These are phyloP conservation scores for Crepidodera aurea DNA, from an alignment of 2,888 invertebrate species.

Conservation along the genomic window DNA sequence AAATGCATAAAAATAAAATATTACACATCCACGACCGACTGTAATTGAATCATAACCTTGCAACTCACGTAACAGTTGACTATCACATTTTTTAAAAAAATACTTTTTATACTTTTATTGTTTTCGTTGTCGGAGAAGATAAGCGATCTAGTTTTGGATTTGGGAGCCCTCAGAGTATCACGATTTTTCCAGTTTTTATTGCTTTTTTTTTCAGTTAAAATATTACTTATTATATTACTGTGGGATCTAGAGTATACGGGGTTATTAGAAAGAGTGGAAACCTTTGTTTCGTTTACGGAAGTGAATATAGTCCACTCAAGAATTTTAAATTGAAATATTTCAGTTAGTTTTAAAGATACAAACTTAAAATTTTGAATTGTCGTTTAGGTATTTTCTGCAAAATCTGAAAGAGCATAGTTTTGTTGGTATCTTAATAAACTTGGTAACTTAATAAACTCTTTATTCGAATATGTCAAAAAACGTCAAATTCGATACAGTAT, in stretches of 20 bases:
- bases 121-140: slow-evolving; percentile 33
- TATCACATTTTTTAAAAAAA: slow-evolving; percentile 38
- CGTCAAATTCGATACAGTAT: too few relatives aligned
- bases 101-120: slow-evolving; percentile 31
- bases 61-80: slow-evolving; percentile 38
- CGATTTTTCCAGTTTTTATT: slow-evolving; percentile 12
- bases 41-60: slow-evolving; percentile 47
- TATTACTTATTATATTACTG: background rate
- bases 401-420: too few relatives aligned
- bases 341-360: too few relatives aligned
- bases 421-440: too few relatives aligned
- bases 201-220: background rate
- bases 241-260: background rate
- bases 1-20: slow-evolving; percentile 47
- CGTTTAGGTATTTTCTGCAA: too few relatives aligned
- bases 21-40: slow-evolving; percentile 41
- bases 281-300: too few relatives aligned
- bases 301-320: too few relatives aligned
- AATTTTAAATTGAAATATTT: too few relatives aligned
- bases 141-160: slow-evolving; percentile 29
- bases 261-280: too few relatives aligned
- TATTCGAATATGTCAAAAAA: too few relatives aligned
- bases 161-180: slow-evolving; percentile 8
- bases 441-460: too few relatives aligned
- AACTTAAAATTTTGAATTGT: too few relatives aligned